These are phyloP conservation scores for Adelosebastes latens DNA, from an alignment of 2,797 vertebrate species.

Conservation along the genomic window DNA sequence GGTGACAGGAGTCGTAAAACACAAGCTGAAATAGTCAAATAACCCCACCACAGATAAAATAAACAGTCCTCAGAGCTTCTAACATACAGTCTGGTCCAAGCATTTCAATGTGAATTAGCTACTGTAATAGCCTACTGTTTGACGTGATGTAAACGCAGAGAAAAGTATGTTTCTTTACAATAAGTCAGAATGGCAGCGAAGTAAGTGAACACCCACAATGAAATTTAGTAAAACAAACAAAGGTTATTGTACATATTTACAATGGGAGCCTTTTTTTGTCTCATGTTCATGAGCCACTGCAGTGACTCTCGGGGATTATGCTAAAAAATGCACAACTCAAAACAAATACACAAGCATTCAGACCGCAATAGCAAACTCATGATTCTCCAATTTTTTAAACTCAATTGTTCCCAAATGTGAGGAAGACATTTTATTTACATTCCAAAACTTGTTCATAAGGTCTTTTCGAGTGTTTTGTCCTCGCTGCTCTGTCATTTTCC, in stretches of 20 bases:
- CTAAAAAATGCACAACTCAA: constrained; percentile 54
- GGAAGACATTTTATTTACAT: constrained; percentile 30
- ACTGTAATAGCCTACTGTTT: constrained; percentile 49
- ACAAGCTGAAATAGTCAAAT: constrained; percentile 41
- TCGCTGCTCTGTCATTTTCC: constrained; percentile 21
- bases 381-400: constrained; percentile 48
- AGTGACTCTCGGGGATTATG: constrained; percentile 52
- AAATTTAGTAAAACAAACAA: constrained; percentile 55
- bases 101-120: constrained; percentile 47
- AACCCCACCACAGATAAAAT: constrained; percentile 43
- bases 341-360: constrained; percentile 52
- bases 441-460: constrained; percentile 21
- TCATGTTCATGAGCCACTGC: constrained; percentile 53
- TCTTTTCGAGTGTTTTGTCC: constrained; percentile 1
- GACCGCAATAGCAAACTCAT: constrained; percentile 51
- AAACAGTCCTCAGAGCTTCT: constrained; percentile 45
- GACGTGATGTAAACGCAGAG: constrained; percentile 41
- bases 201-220: constrained; percentile 51
- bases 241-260: constrained; percentile 83
- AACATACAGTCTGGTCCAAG: constrained; percentile 36
- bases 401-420: constrained; percentile 64
- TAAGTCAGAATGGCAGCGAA: constrained; percentile 54
- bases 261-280: constrained; percentile 64
- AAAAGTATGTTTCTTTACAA: constrained; percentile 19
- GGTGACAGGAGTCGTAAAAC: constrained; percentile 44